These are phyloP conservation scores for Psix sp. DNA, from an alignment of 1,140 invertebrate species.

Conservation along the genomic window DNA sequence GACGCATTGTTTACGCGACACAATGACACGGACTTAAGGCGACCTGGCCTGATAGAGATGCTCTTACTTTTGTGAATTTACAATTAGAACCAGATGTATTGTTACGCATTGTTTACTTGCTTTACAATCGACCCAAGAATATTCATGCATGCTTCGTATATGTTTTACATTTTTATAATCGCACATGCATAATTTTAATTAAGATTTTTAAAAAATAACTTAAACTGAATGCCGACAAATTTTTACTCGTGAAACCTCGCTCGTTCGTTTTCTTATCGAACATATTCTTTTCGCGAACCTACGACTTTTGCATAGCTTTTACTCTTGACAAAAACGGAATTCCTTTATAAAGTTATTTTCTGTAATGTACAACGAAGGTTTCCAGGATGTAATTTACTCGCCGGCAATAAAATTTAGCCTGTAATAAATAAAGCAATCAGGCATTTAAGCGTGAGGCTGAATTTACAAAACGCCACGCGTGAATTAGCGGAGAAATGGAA, in stretches of 20 bases:
- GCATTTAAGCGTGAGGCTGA: constrained; percentile 36
- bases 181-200: too few species aligned
- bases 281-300: too few species aligned
- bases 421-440: constrained; percentile 33
- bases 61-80: constrained; percentile 17
- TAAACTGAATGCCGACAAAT: too few species aligned
- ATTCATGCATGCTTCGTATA: too few species aligned
- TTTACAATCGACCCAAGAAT: too few species aligned
- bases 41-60: neutral
- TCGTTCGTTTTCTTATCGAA: too few species aligned
- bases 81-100: too few species aligned
- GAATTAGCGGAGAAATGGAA: constrained; percentile 38
- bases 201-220: too few species aligned
- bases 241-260: too few species aligned
- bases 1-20: constrained; percentile 36
- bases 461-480: constrained; percentile 44
- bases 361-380: constrained; percentile 27
- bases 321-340: constrained; percentile 13
- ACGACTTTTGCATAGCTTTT: too few species aligned
- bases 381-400: constrained; percentile 28
- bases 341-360: constrained; percentile 38
- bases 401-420: constrained; percentile 24
- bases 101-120: too few species aligned
- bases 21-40: constrained; percentile 27
- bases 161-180: too few species aligned